Evolutionary conservation across 2,888 invertebrate species (phyloP).

Genomic region (Crossocerus cetratus): DNA sequence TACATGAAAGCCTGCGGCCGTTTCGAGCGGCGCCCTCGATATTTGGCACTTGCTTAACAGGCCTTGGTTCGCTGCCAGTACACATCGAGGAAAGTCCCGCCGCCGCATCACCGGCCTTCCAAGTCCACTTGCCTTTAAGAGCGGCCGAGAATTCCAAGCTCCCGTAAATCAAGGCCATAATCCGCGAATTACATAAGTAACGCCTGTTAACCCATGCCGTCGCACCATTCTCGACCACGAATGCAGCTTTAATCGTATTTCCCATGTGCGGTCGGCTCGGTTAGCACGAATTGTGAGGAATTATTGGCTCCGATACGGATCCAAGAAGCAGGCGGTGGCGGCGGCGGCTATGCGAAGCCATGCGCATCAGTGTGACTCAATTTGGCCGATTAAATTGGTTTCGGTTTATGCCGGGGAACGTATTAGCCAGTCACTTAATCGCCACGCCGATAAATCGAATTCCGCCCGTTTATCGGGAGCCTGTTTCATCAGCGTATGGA

Average conservation of each 20-base stretch:
- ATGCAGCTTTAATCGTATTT: constrained; percentile 6
- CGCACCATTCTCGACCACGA: constrained; percentile 14
- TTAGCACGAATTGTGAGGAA: neutral
- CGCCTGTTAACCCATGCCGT: neutral
- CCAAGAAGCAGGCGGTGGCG: neutral
- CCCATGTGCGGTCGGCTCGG: neutral
- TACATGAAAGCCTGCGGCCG: constrained; percentile 6
- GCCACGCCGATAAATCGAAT: constrained; percentile 7
- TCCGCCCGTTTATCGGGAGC: neutral
- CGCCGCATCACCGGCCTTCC: neutral
- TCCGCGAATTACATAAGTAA: neutral
- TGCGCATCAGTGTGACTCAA: constrained; percentile 54
- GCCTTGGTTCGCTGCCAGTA: constrained; percentile 32
- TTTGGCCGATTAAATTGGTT: constrained; percentile 59
- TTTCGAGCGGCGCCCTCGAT: constrained; percentile 14
- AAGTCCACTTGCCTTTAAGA: neutral
- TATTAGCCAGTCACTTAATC: constrained; percentile 11
- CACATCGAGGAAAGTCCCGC: neutral
- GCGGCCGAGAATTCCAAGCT: neutral
- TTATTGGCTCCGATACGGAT: neutral
- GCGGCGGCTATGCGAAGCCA: constrained; percentile 11
- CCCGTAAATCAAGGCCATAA: constrained; percentile 4
- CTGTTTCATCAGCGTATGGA: constrained; percentile 10
- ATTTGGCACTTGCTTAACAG: constrained; percentile 42
- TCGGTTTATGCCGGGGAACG: constrained; percentile 39